Base-by-base conservation (phyloP, 2,113 vertebrate genomes). In the Parus major region DNA sequence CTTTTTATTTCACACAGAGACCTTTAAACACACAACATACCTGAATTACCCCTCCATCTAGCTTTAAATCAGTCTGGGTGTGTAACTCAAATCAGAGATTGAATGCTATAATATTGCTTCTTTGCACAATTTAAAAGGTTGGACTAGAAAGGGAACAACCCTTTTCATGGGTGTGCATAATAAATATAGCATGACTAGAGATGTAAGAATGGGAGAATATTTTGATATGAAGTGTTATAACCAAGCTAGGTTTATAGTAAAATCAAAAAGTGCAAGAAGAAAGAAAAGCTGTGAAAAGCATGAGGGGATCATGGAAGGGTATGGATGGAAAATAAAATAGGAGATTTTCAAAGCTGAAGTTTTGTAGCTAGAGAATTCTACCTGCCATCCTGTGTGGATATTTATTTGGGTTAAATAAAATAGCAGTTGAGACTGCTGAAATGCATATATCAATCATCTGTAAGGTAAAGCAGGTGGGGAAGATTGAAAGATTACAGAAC, bases 401-500 rank as follows among this genome's bases (percentile, higher is more conserved):
- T 86, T 83, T 96, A 64, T 86, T 86, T 90, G 42, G 39, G 79
- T 88, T 83, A 94, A 96, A 94, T 80, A 88, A 90, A 93, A 77
- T n/a, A 90, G 80, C 68, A 79, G 60, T 39, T 78, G 79, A 90
- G 60, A 84, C 36, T 75, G 53, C 50, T 90, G 90, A 95, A 92
- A 86, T 92, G 57, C 49, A 55, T 80, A n/a, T 92, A 83, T 96
- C 94, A 92, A 39, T 90, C 85, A 94, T 42, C 69, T 78, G 52
- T 65, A 83, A 90, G 88, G 61, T 93, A 83, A 90, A 82, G 71
- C 53, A 78, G 52, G 47, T 94, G 52, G 56, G 56, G 56, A 79
- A 94, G 88, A 96, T 66, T 77, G 90, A 77, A 94, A 93, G 90
- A 88, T 94, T 92, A 88, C 68, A 81, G 76, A 88, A 93, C 60